Percentiles rank a stretch among this genome's conserved stretches.
Evolutionary conservation across 2,888 invertebrate species (phyloP).

Genomic region (Rhagophthalmus giganteus): DNA sequence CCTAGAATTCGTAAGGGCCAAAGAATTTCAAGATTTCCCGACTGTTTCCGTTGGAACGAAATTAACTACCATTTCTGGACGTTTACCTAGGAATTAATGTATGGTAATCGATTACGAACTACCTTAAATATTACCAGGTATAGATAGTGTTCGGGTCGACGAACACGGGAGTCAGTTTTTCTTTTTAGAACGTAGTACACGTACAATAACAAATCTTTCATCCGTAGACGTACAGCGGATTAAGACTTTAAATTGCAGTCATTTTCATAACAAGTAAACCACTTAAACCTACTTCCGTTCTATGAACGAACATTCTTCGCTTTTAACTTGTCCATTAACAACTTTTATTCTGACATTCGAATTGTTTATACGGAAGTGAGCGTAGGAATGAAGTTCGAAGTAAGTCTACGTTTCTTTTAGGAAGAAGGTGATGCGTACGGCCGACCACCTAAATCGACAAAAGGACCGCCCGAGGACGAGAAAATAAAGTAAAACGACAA

Average conservation of each 20-base stretch:
- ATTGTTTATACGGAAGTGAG: conserved; percentile 8
- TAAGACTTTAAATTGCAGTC: conserved; percentile 30
- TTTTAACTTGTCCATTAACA: conserved; percentile 14
- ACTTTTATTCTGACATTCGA: conserved; percentile 14
- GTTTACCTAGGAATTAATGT: too few relatives aligned
- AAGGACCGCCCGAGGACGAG: neutral
- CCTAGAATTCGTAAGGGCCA: conserved; percentile 14
- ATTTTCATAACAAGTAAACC: conserved; percentile 29
- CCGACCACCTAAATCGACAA: conserved; percentile 2
- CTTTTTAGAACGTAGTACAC: neutral
- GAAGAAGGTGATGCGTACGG: neutral
- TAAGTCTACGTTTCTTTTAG: too few relatives aligned
- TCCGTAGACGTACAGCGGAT: conserved; percentile 23
- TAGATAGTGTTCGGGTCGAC: too few relatives aligned
- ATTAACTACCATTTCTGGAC: too few relatives aligned
- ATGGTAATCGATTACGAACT: too few relatives aligned
- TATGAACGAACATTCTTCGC: conserved; percentile 25
- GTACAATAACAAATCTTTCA: conserved; percentile 22
- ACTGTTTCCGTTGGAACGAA: conserved; percentile 1
- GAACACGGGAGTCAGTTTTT: too few relatives aligned
- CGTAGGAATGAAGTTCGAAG: neutral
- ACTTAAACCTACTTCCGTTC: conserved; percentile 27
- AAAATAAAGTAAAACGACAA: conserved; percentile 2
- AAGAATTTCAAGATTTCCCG: conserved; percentile 7
- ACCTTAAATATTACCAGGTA: too few relatives aligned